Conservation (phyloP, 2,888 invertebrate genomes). For the Tridacna gigas region DNA sequence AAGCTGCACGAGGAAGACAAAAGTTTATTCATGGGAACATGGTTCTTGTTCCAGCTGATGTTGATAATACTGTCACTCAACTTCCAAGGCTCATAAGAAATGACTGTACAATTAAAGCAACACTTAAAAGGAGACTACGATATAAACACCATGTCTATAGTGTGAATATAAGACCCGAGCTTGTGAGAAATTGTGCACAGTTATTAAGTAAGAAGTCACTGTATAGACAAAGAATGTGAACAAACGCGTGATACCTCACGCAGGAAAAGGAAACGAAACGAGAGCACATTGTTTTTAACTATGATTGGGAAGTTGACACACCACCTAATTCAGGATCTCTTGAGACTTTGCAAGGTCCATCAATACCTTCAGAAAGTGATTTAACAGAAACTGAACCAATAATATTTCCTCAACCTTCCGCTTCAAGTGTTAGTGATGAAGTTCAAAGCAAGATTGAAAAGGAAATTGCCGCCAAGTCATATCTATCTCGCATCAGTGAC, state of each 20-base stretch:
- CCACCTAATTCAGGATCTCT: not conserved
- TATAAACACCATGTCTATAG: conserved; percentile 60
- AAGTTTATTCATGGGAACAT: conserved; percentile 52
- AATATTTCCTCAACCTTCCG: not conserved
- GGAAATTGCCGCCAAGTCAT: not conserved
- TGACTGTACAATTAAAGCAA: conserved; percentile 53
- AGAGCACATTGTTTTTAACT: conserved; percentile 26
- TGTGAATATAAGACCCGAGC: conserved; percentile 60
- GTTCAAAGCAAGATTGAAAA: not conserved
- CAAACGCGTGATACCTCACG: too few species aligned
- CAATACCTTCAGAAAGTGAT: not conserved
- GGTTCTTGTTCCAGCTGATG: conserved; percentile 60
- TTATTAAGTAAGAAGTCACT: conserved; percentile 32
- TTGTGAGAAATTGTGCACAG: conserved; percentile 25
- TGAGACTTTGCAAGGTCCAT: not conserved
- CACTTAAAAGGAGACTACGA: conserved; percentile 52
- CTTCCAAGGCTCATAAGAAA: conserved; percentile 44
- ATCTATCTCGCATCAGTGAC: not conserved
- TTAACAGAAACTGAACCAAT: not conserved
- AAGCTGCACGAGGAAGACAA: conserved; percentile 53
- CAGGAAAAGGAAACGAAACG: too few species aligned
- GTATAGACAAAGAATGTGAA: conserved; percentile 17
- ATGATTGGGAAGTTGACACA: not conserved
- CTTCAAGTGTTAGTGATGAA: conserved; percentile 8
- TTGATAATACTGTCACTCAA: conserved; percentile 47